Evolutionary conservation across 30 jellyfish, hydroid and myxozoan genomes (phyloP), one percentile per base, ranked within the genome.

Genomic region (Hydractinia echinata): DNA sequence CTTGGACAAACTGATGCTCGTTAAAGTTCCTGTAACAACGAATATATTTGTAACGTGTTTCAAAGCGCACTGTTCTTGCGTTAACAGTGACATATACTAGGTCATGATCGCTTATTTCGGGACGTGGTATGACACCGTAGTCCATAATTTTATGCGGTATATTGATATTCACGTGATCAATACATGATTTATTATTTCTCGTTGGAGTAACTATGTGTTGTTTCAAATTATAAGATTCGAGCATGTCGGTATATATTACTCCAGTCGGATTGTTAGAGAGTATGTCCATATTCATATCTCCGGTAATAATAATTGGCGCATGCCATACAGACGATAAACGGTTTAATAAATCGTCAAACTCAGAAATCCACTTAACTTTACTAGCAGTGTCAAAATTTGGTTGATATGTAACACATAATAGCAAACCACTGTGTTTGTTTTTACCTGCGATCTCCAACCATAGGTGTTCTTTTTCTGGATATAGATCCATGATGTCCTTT

Each of bases 401-500:
- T 49, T 70, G 80, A 56, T 70, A 70, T 70, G 83, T 84, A 88
- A 68, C 84, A 82, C 88, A 87, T 49, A 51, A 81, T 81, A 64
- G 74, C 82, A 76, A 74, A 85, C 73, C 76, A 67, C 88, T 81
- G 84, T 81, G 95, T 62, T 80, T 55, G 56, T 87, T 87, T 87
- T 85, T 82, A 49, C 92, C 84, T 30, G 85, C 81, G 82, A 86
- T 55, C 62, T 86, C 95, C 30, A 86, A 76, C 91, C 95, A 86
- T 73, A 87, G 55, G 58, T 87, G 92, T 61, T 87, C 92, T 10
- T 79, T 76, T 49, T 73, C 92, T 49, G 85, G 92, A 44, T 87
- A 81, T 83, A 87, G 81, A 55, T 82, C 73, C 60, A 67, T 85
- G 44, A 87, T 87, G 85, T 87, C 96, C 73, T 64, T 72, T 54